Conservation (phyloP, 2,888 invertebrate species). For the Catocala sponsa region DNA sequence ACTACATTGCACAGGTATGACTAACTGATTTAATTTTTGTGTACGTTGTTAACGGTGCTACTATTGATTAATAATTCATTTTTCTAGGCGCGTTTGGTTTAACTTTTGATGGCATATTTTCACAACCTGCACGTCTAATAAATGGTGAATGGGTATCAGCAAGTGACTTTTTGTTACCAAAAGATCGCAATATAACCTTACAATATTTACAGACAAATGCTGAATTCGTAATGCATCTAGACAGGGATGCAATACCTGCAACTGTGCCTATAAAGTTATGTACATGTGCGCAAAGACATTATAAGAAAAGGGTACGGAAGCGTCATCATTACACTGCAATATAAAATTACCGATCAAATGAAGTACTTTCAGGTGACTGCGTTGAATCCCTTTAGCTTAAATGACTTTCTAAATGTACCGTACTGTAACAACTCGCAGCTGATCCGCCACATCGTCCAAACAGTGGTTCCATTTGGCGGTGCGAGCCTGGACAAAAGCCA, state of each 20-base stretch:
- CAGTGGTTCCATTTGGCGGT: too few relatives aligned
- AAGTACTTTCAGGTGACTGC: too few relatives aligned
- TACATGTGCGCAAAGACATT: conserved; percentile 58
- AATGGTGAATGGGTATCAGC: conserved; percentile 82
- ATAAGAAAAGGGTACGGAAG: conserved; percentile 46
- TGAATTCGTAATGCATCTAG: conserved; percentile 59
- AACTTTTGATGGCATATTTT: conserved; percentile 84
- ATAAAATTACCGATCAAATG: too few relatives aligned
- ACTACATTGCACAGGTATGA: conserved; percentile 84
- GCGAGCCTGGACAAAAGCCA: too few relatives aligned
- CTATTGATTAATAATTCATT: conserved; percentile 2
- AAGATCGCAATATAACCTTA: conserved; percentile 72
- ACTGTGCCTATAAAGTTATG: conserved; percentile 62
- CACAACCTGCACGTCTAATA: conserved; percentile 85
- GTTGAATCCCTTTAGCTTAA: too few relatives aligned
- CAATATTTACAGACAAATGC: conserved; percentile 74
- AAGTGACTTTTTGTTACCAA: conserved; percentile 67
- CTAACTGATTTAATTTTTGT: not conserved
- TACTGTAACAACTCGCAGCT: too few relatives aligned
- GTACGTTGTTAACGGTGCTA: not conserved
- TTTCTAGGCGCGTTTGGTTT: conserved; percentile 85
- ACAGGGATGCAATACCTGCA: conserved; percentile 63
- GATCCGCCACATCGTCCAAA: too few relatives aligned
- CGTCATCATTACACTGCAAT: too few relatives aligned
- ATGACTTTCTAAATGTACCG: too few relatives aligned